Evolutionary conservation across 2,797 vertebrate genomes (phyloP).

Genomic region (Poeciliopsis turneri): DNA sequence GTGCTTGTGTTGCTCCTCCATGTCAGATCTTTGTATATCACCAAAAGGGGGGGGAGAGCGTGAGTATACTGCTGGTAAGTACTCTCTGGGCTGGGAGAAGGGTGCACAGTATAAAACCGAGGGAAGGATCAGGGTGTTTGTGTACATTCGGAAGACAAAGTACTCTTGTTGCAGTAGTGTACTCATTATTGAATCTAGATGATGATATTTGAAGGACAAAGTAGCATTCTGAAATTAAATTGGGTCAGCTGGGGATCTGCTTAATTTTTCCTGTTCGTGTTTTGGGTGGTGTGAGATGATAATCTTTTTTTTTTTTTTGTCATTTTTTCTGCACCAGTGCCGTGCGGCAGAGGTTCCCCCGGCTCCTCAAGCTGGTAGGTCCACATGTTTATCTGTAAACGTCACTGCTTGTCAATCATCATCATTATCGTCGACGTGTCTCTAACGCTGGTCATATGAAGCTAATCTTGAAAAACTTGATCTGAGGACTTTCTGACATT

Average conservation of each 20-base stretch:
- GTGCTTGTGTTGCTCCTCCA: conserved; percentile 57
- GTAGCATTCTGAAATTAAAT: conserved; percentile 28
- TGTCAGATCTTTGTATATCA: conserved; percentile 77
- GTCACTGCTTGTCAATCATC: background rate
- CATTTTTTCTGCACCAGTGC: conserved; percentile 77
- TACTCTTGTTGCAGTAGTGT: conserved; percentile 2
- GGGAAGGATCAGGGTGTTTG: conserved; percentile 2
- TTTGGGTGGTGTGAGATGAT: conserved; percentile 20
- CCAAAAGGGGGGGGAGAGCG: conserved; percentile 69
- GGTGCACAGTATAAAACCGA: conserved; percentile 27
- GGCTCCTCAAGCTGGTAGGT: conserved; percentile 87
- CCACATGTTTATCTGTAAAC: background rate
- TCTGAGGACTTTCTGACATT: background rate
- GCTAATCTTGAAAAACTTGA: background rate
- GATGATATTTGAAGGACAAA: conserved; percentile 23
- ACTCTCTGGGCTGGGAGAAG: conserved; percentile 52
- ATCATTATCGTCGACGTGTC: too few species aligned
- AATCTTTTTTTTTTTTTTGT: conserved; percentile 56
- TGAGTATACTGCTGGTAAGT: conserved; percentile 80
- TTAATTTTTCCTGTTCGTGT: conserved; percentile 2
- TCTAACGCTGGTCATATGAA: background rate
- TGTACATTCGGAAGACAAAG: conserved; percentile 18
- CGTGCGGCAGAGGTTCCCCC: conserved; percentile 87
- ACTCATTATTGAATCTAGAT: conserved; percentile 11
- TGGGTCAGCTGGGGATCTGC: conserved; percentile 11